These are phyloP conservation scores for Bicyclus anynana DNA, from an alignment of 1,140 invertebrate species.

Conservation along the genomic window DNA sequence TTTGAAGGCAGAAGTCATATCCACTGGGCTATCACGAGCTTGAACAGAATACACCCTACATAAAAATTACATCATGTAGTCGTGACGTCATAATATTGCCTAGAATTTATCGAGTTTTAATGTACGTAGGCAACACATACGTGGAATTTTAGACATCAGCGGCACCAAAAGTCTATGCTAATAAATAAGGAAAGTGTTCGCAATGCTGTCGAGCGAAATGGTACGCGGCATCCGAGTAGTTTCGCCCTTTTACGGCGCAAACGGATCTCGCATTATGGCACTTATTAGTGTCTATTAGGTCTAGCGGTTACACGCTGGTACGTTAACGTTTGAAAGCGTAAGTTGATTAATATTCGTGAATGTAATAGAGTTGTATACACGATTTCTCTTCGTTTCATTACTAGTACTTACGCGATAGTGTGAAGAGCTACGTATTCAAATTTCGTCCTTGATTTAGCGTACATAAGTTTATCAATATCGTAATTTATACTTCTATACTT, in stretches of 20 bases:
- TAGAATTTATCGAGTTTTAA: too few relatives aligned
- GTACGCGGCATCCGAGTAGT: conserved; percentile 6
- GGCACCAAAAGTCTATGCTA: conserved; percentile 8
- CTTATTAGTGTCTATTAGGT: conserved; percentile 12
- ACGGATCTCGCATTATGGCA: conserved; percentile 4
- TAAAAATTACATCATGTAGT: too few relatives aligned
- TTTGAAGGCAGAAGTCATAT: too few relatives aligned
- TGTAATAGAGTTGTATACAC: conserved; percentile 28
- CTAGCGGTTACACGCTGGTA: conserved; percentile 8
- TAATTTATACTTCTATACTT: neutral
- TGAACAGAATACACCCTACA: too few relatives aligned
- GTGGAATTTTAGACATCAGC: neutral
- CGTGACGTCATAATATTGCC: too few relatives aligned
- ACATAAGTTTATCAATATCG: neutral
- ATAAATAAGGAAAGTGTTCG: conserved; percentile 25
- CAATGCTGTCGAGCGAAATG: conserved; percentile 22
- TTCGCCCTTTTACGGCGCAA: conserved; percentile 3
- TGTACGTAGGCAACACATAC: too few relatives aligned
- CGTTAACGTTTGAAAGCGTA: conserved; percentile 29
- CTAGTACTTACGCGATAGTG: conserved; percentile 24
- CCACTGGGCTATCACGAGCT: too few relatives aligned
- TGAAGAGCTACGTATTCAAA: conserved; percentile 21
- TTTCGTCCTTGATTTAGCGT: conserved; percentile 2
- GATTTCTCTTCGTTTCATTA: conserved; percentile 36
- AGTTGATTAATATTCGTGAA: conserved; percentile 38